Evolutionary conservation across 1,140 invertebrate genomes (phyloP).

Genomic region (Coenobita brevimanus): DNA sequence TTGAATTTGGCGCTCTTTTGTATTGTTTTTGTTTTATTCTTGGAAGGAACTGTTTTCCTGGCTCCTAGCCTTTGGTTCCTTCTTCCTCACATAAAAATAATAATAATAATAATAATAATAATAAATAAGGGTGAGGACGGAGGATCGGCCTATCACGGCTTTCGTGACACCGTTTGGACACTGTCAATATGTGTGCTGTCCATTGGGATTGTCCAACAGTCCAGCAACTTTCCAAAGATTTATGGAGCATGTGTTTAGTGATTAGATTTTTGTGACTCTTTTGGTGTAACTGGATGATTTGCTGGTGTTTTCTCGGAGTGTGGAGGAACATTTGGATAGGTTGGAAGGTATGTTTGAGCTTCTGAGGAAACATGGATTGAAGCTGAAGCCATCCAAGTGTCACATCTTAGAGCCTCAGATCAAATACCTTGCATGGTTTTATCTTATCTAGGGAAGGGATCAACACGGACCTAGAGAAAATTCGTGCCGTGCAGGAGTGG

Average conservation of each 20-base stretch:
- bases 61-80: too few relatives aligned
- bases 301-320: not conserved
- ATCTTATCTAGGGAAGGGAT: not conserved
- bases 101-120: too few relatives aligned
- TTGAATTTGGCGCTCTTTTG: too few relatives aligned
- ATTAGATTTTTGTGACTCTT: constrained; percentile 11
- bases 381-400: constrained; percentile 16
- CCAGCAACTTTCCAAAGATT: constrained; percentile 2
- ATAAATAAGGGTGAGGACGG: too few relatives aligned
- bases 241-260: constrained; percentile 3
- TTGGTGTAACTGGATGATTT: constrained; percentile 19
- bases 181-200: not conserved
- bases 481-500: constrained; percentile 16
- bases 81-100: too few relatives aligned
- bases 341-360: not conserved
- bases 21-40: too few relatives aligned
- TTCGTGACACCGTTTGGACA: too few relatives aligned
- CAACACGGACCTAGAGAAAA: constrained; percentile 11
- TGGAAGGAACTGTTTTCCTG: too few relatives aligned
- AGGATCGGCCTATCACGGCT: too few relatives aligned
- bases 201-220: constrained; percentile 19
- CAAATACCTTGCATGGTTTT: constrained; percentile 26
- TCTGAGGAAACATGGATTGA: not conserved
- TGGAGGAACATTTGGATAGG: constrained; percentile 12
- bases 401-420: not conserved